Evolutionary conservation across 1,140 invertebrate genomes (phyloP).

Genomic region (Aethina tumida): DNA sequence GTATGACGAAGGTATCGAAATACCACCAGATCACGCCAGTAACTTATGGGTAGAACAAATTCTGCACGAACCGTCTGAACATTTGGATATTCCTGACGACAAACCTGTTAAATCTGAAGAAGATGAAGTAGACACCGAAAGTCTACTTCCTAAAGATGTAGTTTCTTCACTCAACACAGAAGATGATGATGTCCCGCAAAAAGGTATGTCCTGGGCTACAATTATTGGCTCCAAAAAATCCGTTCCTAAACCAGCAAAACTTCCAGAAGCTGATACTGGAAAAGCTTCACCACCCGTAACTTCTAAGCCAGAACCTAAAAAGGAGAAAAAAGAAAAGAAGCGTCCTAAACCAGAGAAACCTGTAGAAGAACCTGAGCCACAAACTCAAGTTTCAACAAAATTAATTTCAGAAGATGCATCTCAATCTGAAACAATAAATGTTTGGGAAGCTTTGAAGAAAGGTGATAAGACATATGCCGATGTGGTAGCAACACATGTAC

Average conservation of each 20-base stretch:
- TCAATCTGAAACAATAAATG: conserved; percentile 11
- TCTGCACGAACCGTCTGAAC: conserved; percentile 15
- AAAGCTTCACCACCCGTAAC: conserved; percentile 13
- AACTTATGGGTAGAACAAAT: conserved; percentile 29
- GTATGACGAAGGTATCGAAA: conserved; percentile 18
- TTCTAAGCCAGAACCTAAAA: conserved; percentile 9
- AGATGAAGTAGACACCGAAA: conserved; percentile 16
- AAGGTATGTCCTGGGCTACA: too few species aligned
- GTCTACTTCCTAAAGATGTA: conserved; percentile 21
- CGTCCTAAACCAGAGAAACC: conserved; percentile 10
- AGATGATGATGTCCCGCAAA: too few species aligned
- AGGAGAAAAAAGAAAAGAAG: conserved; percentile 5
- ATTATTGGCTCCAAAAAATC: too few species aligned
- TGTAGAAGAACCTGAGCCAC: conserved; percentile 1
- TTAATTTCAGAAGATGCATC: background rate
- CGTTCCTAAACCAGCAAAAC: conserved; percentile 13
- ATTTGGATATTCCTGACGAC: conserved; percentile 2
- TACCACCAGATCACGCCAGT: conserved; percentile 21
- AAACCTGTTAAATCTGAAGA: conserved; percentile 10
- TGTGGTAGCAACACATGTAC: conserved; percentile 39
- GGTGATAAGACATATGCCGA: conserved; percentile 48
- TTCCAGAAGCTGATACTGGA: background rate
- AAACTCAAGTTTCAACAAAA: background rate
- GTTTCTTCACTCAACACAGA: conserved; percentile 16
- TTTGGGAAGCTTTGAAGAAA: conserved; percentile 37